Evolutionary conservation across 53 echinoderm and acorn worm species (phyloP), one percentile per base, ranked within the genome.

Genomic region (Crossaster papposus): DNA sequence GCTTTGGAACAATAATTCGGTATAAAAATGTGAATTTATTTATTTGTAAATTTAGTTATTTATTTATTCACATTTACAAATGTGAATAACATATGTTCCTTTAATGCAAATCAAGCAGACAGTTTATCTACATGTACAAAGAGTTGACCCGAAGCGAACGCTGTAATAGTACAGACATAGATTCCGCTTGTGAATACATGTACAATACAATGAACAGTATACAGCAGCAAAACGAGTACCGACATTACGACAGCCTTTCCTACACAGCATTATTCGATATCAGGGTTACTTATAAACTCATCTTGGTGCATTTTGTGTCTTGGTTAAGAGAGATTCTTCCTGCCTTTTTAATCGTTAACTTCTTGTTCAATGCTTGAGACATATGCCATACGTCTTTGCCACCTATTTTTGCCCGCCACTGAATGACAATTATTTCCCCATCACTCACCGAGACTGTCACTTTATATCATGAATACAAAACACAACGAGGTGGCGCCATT

Each of bases 271-370:
- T 29, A 74, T 35, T 74, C 36, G 75, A 3, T 2, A 74, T 36
- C 75, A 3, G 75, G 36, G 75, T 74, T 74, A 74, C 75, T 74
- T 36, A 74, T 74, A 74, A 74, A 74, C 75, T 36, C 34, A 33
- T 33, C 75, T 33, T 74, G 75, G 34, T 9, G 75, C 75, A 36
- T 74, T 74, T 74, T 74, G 75, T 36, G 68, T 68, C 22, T 26
- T 36, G 75, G 75, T 13, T 74, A 14, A 74, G 36, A 31, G 75
- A 68, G 36, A 30, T 14, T 35, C 75, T 74, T 74, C 75, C 68
- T 68, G 28, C 28, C 28, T 23, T 68, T n/a, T 68, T 68, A 68
- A 68, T 68, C 68, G 68, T 68, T 68, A 68, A 68, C 68, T 68
- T 26, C 68, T 68, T 28, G 68, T 28, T 68, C 9, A n/a, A 28